These are phyloP conservation scores for Bovichtus variegatus DNA, from an alignment of 2,797 vertebrate species.

Conservation along the genomic window DNA sequence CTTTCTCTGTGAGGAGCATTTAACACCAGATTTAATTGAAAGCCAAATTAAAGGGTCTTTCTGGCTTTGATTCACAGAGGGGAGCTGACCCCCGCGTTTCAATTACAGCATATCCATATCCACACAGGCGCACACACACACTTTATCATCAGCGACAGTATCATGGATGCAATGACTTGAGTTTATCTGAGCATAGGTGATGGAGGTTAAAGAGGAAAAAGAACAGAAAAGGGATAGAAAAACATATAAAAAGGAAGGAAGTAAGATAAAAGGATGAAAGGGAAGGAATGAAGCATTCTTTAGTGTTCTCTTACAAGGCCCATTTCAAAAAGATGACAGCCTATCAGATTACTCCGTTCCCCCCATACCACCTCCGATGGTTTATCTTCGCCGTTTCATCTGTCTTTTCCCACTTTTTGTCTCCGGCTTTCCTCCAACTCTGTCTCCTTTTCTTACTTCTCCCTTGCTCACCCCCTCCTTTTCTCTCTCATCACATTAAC, in stretches of 20 bases:
- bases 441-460: constrained; percentile 20
- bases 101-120: constrained; percentile 69
- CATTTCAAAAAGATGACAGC: constrained; percentile 58
- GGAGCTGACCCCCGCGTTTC: constrained; percentile 70
- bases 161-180: constrained; percentile 31
- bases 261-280: constrained; percentile 55
- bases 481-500: constrained; percentile 56
- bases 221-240: constrained; percentile 31
- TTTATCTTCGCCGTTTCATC: constrained; percentile 60
- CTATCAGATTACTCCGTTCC: constrained; percentile 64
- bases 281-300: constrained; percentile 53
- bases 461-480: neutral
- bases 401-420: constrained; percentile 28
- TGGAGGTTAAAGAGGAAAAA: constrained; percentile 55
- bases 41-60: constrained; percentile 77
- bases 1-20: constrained; percentile 60
- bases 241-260: constrained; percentile 35
- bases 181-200: constrained; percentile 52
- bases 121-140: constrained; percentile 6
- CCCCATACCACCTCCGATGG: constrained; percentile 28
- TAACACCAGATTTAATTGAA: constrained; percentile 79
- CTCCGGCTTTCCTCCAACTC: constrained; percentile 45
- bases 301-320: constrained; percentile 51
- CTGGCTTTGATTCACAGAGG: constrained; percentile 69
- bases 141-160: constrained; percentile 31